Base-by-base conservation (phyloP, 30 jellyfish, hydroid and myxozoan species). In the Hydra vulgaris region DNA sequence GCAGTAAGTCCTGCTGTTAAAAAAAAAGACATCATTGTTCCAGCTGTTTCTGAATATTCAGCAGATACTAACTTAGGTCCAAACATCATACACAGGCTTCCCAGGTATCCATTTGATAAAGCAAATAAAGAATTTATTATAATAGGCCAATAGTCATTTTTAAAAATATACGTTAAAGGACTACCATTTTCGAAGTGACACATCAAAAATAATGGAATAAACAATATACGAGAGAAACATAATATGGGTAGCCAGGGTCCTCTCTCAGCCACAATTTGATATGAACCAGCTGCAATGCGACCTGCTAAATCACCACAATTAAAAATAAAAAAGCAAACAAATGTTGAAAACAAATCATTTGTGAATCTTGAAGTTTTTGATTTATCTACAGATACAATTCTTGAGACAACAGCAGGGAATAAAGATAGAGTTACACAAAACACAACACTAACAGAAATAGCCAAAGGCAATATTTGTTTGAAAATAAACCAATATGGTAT, bases 31-130 rank as follows among this genome's bases (percentile, higher is more conserved):
- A 94, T 94, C 8, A 94, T 81, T 53, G 96, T 94, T 8, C 96
- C 99, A 74, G 99, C 95, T 18, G 86, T 81, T 77, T 94, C 99
- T 3, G 95, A 90, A 85, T 94, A 80, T 78, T 84, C 94, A 16
- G 84, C 85, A n/a, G 72, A 40, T 22, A 94, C 99, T 18, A 84
- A 81, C 72, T 82, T 94, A 1, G 99, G 99, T 20, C 96, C 99
- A 82, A 80, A 94, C 99, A 94, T 94, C 99, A 94, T 94, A 72
- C 96, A 84, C 61, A 94, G 89, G 73, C 99, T 94, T 20, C 99
- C 96, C 23, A 94, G 79, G 53, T 94, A 94, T 23, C 99, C 99
- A 76, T 94, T 94, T 27, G 92, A 40, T 18, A 83, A 17, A 17
- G 95, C 84, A 85, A 94, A 94, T 8, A 94, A 54, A 22, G 70